These are phyloP conservation scores for Halcyon malimbica DNA, from an alignment of 2,113 vertebrate species.

Conservation along the genomic window DNA sequence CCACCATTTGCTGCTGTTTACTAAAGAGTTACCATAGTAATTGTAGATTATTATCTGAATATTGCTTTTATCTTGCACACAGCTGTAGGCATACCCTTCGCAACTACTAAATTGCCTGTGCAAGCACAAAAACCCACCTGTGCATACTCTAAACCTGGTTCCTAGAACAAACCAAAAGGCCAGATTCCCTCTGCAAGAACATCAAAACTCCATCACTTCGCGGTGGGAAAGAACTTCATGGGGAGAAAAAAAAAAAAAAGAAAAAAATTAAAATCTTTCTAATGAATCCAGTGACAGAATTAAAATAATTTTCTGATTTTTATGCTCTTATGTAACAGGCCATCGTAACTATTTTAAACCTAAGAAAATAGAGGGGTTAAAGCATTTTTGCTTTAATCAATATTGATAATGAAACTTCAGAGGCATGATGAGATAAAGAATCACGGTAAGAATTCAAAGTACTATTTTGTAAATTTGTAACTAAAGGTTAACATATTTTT, in stretches of 20 bases:
- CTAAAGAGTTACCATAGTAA: neutral
- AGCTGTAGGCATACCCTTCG: constrained; percentile 26
- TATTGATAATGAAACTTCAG: neutral
- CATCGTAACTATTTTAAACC: neutral
- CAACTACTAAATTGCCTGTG: neutral
- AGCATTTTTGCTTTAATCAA: neutral
- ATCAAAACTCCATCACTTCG: neutral
- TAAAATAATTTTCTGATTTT: neutral
- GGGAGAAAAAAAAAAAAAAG: neutral
- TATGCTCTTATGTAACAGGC: neutral
- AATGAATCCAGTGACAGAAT: neutral
- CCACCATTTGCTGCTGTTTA: constrained; percentile 19
- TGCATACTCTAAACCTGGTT: neutral
- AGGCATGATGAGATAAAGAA: neutral
- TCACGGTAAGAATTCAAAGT: neutral
- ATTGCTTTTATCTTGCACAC: neutral
- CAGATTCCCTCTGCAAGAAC: neutral
- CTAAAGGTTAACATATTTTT: neutral
- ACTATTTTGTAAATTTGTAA: neutral
- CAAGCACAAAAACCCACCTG: neutral
- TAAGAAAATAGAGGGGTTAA: neutral
- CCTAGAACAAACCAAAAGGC: neutral
- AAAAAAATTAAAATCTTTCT: neutral
- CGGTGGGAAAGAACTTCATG: neutral
- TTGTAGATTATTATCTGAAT: constrained; percentile 5